Evolutionary conservation across 2,888 invertebrate genomes (phyloP).

Genomic region (Toxonevra muliebris): DNA sequence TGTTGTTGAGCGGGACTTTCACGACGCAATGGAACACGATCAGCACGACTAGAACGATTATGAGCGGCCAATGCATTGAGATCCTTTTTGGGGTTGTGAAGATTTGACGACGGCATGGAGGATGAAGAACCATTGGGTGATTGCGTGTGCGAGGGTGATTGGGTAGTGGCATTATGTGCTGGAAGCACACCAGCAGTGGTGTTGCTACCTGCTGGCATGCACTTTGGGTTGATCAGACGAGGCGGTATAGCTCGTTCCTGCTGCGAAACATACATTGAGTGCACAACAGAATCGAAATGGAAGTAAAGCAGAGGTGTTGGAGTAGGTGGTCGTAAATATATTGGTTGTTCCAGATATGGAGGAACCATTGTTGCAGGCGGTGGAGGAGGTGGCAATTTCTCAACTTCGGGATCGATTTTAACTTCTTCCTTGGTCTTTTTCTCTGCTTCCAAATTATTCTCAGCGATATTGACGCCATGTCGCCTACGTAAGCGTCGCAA

Average conservation of each 20-base stretch:
- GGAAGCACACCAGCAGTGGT: constrained; percentile 28
- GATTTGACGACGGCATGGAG: constrained; percentile 30
- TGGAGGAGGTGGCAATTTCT: constrained; percentile 50
- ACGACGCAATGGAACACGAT: constrained; percentile 44
- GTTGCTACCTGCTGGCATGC: constrained; percentile 45
- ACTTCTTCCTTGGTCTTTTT: constrained; percentile 40
- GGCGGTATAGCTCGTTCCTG: constrained; percentile 52
- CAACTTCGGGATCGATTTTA: constrained; percentile 47
- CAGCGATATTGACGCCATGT: constrained; percentile 39
- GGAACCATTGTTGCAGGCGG: constrained; percentile 53
- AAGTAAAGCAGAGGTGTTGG: constrained; percentile 56
- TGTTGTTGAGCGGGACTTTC: constrained; percentile 25
- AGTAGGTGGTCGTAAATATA: constrained; percentile 50
- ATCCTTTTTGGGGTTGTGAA: constrained; percentile 43
- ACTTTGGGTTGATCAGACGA: constrained; percentile 55
- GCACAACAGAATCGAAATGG: constrained; percentile 57
- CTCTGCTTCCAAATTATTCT: constrained; percentile 34
- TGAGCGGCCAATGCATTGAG: constrained; percentile 43
- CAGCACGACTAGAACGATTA: constrained; percentile 38
- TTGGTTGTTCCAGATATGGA: constrained; percentile 52
- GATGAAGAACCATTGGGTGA: constrained; percentile 48
- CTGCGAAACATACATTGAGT: constrained; percentile 56
- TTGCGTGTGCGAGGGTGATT: constrained; percentile 38
- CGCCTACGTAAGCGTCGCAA: constrained; percentile 47
- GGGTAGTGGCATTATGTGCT: constrained; percentile 34